Evolutionary conservation across 2,113 vertebrate species (phyloP), one percentile per base, ranked within the genome.

Genomic region (Nycticryphes semicollaris): DNA sequence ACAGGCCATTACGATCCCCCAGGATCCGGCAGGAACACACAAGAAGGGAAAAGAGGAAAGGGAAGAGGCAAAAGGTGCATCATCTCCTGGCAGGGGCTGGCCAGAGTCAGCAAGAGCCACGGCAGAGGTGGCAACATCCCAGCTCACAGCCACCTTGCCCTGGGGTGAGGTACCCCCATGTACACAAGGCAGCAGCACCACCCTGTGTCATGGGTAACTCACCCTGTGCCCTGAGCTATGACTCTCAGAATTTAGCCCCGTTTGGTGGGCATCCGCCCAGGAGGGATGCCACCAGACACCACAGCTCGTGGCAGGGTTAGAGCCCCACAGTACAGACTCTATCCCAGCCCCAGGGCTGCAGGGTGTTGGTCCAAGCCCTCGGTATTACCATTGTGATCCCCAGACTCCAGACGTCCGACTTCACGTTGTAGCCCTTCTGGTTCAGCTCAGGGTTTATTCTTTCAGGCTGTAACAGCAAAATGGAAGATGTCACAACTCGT

Each of bases 341-440:
- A 54, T 0, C 89, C 86, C 91, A 86, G 1, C 6, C 73, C 76
- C 47, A 5, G 16, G 21, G 67, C 70, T 45, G 56, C 68, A 48
- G 25, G 28, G 24, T 2, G 12, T 79, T 4, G 1, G 28, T 22
- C 69, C 54, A 53, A 63, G 67, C 75, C 50, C 47, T 45, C 2
- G 2, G n/a, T 3, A 1, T 96, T 98, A 98, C 98, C 98, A 98
- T 98, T 7, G 98, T 98, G 96, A 98, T 98, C 50, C 98, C 98
- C 1, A 98, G 97, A 57, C 98, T 98, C 98, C 98, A 98, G 80
- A 98, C 98, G 1, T 98, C 98, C 0, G 98, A 98, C 89, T 98
- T 98, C 86, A 98, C 98, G 0, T 98, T 98, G 95, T 98, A 98
- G 64, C 98, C 98, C 90, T 98, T 98, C 96, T 98, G 98, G 93